Evolutionary conservation across 2,113 vertebrate species (phyloP).

Genomic region (Erpornis zantholeuca): DNA sequence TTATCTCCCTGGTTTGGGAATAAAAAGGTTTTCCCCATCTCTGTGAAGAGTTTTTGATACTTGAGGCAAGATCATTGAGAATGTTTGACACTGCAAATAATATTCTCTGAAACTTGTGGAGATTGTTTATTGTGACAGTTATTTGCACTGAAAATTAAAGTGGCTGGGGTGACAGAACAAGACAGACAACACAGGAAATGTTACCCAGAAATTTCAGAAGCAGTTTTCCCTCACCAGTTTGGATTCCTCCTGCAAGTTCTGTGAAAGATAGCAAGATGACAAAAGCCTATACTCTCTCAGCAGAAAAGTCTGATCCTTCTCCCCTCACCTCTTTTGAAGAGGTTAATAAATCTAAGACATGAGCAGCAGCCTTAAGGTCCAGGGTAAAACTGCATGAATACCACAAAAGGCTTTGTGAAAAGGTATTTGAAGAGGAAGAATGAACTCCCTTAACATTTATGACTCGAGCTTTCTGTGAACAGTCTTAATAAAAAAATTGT

Average conservation of each 20-base stretch:
- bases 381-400: background rate
- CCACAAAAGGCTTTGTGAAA: background rate
- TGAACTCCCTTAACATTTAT: background rate
- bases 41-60: background rate
- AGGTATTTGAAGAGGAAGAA: background rate
- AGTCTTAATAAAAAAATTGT: background rate
- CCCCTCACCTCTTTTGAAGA: background rate
- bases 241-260: background rate
- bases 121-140: background rate
- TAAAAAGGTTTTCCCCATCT: background rate
- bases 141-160: background rate
- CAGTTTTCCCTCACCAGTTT: background rate
- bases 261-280: background rate
- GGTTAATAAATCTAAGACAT: background rate
- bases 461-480: background rate
- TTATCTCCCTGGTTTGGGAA: background rate
- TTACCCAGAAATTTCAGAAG: background rate
- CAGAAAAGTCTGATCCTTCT: background rate
- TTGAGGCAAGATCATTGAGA: background rate
- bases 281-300: background rate
- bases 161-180: background rate
- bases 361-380: background rate
- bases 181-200: background rate
- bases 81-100: background rate
- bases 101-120: background rate